Conservation (phyloP, 2,888 invertebrate genomes). For the Galerucella nymphaeae region DNA sequence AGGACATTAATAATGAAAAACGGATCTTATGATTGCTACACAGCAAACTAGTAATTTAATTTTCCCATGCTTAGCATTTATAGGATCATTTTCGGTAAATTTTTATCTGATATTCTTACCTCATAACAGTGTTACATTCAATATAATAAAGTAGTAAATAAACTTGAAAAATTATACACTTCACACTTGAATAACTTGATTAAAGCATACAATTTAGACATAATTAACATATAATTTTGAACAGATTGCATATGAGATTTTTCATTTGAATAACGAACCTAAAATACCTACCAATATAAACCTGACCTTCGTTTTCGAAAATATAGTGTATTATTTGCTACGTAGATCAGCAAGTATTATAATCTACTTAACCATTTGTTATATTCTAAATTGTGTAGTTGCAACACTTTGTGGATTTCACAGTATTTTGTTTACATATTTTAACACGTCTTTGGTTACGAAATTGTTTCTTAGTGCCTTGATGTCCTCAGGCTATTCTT, state of each 20-base stretch:
- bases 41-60: too few species aligned
- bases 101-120: neutral
- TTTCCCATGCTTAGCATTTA: too few species aligned
- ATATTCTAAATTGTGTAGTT: constrained; percentile 32
- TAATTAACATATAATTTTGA: neutral
- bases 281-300: constrained; percentile 1
- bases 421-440: constrained; percentile 34
- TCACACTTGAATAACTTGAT: constrained; percentile 7
- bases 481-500: constrained; percentile 23
- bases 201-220: neutral
- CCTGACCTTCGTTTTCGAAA: constrained; percentile 1
- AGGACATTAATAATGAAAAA: too few species aligned
- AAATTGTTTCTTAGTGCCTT: constrained; percentile 21
- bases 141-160: neutral
- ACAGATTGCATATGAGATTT: neutral
- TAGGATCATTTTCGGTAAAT: neutral
- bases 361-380: constrained; percentile 14
- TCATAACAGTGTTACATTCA: neutral
- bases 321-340: neutral
- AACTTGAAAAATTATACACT: neutral
- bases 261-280: neutral
- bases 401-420: constrained; percentile 34
- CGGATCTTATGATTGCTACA: too few species aligned
- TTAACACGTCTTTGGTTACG: constrained; percentile 30
- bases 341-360: neutral